Conservation (phyloP, 2,888 invertebrate species). For the Lasioglossum morio region DNA sequence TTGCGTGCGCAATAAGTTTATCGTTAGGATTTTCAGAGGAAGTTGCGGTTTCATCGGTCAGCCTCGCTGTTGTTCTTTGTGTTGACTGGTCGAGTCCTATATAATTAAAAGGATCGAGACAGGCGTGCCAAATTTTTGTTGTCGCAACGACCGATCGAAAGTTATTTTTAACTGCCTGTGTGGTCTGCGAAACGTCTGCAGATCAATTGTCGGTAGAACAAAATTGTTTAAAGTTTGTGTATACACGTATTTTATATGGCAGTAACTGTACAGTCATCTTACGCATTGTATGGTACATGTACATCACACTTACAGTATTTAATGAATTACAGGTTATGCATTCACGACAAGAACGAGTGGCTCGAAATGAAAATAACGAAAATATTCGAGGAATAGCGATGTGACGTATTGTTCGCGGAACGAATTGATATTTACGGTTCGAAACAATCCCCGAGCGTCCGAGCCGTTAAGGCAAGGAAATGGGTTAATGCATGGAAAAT, state of each 20-base stretch:
- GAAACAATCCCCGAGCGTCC: not conserved
- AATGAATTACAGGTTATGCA: not conserved
- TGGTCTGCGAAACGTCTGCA: not conserved
- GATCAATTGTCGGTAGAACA: not conserved
- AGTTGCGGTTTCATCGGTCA: not conserved
- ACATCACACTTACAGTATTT: no score
- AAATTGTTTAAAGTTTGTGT: no score
- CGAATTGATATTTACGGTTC: not conserved
- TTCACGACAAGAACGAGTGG: not conserved
- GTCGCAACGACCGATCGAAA: not conserved
- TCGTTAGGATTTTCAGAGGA: not conserved
- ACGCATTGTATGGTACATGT: no score
- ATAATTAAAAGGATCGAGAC: not conserved
- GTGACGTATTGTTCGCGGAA: not conserved
- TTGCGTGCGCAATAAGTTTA: not conserved
- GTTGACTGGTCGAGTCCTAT: not conserved
- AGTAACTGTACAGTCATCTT: no score
- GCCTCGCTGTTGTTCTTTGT: not conserved
- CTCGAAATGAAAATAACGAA: no score
- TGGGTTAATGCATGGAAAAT: conserved; percentile 7
- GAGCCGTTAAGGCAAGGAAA: not conserved
- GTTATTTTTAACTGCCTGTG: not conserved
- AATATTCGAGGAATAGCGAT: not conserved
- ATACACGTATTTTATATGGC: no score
- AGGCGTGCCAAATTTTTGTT: not conserved